A percentile compares a stretch with the other conserved stretches of the same genome.
phyloP scores from a whole-genome alignment of 2,888 invertebrate genomes.

The Selenia dentaria region DNA sequence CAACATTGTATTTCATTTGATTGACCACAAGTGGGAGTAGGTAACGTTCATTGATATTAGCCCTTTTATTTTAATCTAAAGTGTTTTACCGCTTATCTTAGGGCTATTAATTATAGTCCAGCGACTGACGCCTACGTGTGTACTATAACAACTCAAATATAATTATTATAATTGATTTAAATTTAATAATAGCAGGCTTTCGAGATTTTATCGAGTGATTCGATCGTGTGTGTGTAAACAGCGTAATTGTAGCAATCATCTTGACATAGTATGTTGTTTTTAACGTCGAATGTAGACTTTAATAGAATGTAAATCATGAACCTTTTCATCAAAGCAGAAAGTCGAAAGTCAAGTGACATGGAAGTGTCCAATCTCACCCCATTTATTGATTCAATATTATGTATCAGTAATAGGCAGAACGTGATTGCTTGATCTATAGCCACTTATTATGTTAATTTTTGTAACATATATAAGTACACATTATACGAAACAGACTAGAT shows the following conservation, averaged over 20 bases:
- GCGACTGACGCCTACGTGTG: slow-evolving; percentile 65
- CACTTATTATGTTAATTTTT: slow-evolving; percentile 16
- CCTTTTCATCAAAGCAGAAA: slow-evolving; percentile 1
- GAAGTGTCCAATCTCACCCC: background rate
- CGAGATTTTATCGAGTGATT: slow-evolving; percentile 57
- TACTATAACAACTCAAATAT: slow-evolving; percentile 59
- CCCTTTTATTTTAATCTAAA: slow-evolving; percentile 74
- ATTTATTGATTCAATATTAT: slow-evolving; percentile 6
- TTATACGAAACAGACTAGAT: slow-evolving; percentile 11
- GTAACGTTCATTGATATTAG: slow-evolving; percentile 52
- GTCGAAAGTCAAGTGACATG: background rate
- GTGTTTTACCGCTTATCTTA: slow-evolving; percentile 75
- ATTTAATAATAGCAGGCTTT: slow-evolving; percentile 70
- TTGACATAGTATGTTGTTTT: slow-evolving; percentile 27
- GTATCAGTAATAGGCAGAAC: slow-evolving; percentile 5
- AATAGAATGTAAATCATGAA: background rate
- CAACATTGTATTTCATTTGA: slow-evolving; percentile 12
- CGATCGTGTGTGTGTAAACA: slow-evolving; percentile 65
- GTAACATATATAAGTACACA: background rate
- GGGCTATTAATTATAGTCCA: slow-evolving; percentile 70
- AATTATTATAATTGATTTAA: slow-evolving; percentile 81
- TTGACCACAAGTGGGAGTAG: slow-evolving; percentile 42
- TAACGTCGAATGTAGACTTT: slow-evolving; percentile 2
- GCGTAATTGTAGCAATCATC: slow-evolving; percentile 48
- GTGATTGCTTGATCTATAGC: slow-evolving; percentile 22